Evolutionary conservation across 2,113 vertebrate genomes (phyloP).

Genomic region (Ameiurus melas): DNA sequence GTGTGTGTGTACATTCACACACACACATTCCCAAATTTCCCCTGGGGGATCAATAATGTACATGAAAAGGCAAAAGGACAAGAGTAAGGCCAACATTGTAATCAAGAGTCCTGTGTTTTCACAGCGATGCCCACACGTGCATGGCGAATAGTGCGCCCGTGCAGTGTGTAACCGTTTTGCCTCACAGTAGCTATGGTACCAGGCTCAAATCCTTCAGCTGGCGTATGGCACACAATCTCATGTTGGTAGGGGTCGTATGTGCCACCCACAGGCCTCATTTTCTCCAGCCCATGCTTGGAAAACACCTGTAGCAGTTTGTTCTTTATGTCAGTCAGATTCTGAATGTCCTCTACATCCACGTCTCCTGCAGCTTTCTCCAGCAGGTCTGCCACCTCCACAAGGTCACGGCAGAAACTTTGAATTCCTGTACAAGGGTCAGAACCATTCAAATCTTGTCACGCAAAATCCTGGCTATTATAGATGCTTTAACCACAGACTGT

Average conservation of each 20-base stretch:
- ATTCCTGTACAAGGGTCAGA: slow-evolving; percentile 69
- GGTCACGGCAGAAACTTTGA: slow-evolving; percentile 85
- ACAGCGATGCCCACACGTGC: slow-evolving; percentile 83
- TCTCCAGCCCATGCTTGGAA: slow-evolving; percentile 82
- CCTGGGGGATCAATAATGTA: neutral
- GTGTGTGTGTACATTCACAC: too few species aligned
- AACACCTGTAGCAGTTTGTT: slow-evolving; percentile 80
- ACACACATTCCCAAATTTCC: neutral
- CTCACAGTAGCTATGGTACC: slow-evolving; percentile 79
- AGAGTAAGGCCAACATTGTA: neutral
- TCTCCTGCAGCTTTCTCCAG: slow-evolving; percentile 73
- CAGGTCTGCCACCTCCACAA: slow-evolving; percentile 85
- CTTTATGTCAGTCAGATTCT: slow-evolving; percentile 73
- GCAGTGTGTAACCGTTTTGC: slow-evolving; percentile 84
- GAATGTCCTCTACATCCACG: slow-evolving; percentile 61
- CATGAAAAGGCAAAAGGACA: neutral
- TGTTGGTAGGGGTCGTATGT: slow-evolving; percentile 84
- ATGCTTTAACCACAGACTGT: neutral
- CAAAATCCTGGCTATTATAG: neutral
- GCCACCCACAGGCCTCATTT: slow-evolving; percentile 81
- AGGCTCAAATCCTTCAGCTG: slow-evolving; percentile 75
- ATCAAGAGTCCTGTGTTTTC: slow-evolving; percentile 72
- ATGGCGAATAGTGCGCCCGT: slow-evolving; percentile 83
- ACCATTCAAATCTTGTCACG: neutral
- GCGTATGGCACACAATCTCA: slow-evolving; percentile 81